Evolutionary conservation across 2,888 invertebrate species (phyloP).

Genomic region (Dione juno): DNA sequence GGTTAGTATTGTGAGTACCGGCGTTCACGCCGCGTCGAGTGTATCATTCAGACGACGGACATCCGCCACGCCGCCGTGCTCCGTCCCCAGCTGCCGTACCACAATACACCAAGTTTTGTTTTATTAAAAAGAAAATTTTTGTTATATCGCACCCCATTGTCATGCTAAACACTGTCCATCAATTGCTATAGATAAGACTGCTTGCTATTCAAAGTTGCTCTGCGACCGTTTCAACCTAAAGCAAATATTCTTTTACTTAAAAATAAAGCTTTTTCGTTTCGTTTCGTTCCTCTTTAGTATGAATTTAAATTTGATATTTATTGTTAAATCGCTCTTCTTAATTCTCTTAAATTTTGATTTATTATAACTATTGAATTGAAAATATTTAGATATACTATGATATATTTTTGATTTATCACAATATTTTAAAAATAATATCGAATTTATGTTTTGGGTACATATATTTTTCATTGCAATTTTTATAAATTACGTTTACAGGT

Average conservation of each 20-base stretch:
- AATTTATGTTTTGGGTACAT: no score
- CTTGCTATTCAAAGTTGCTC: slow-evolving; percentile 17
- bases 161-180: slow-evolving; percentile 54
- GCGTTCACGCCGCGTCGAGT: slow-evolving; percentile 32
- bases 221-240: slow-evolving; percentile 8
- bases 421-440: no score
- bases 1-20: slow-evolving; percentile 33
- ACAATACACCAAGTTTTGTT: slow-evolving; percentile 71
- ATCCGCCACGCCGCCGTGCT: slow-evolving; percentile 53
- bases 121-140: slow-evolving; percentile 79
- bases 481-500: no score
- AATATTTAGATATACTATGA: not conserved
- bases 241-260: slow-evolving; percentile 22
- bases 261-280: slow-evolving; percentile 15
- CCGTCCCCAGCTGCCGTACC: slow-evolving; percentile 55
- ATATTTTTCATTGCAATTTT: no score
- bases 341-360: not conserved
- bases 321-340: not conserved
- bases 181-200: slow-evolving; percentile 41
- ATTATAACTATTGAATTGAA: not conserved
- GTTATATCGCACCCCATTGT: slow-evolving; percentile 69
- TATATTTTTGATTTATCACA: no score
- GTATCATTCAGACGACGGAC: slow-evolving; percentile 51
- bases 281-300: not conserved
- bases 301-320: slow-evolving; percentile 16